Evolutionary conservation across 2,797 vertebrate species (phyloP).

Genomic region (Phoebastria nigripes): DNA sequence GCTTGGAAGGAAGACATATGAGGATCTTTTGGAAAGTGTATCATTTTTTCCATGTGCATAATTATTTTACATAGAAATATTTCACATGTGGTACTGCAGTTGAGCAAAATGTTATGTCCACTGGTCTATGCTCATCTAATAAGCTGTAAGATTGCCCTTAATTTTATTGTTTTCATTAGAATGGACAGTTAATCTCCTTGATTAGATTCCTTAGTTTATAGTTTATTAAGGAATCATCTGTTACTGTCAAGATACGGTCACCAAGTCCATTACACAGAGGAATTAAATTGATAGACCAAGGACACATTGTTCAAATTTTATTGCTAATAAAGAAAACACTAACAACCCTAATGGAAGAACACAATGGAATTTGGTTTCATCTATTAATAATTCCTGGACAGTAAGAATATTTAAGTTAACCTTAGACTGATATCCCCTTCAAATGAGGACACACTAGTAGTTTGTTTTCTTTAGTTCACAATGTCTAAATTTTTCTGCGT

Average conservation of each 20-base stretch:
- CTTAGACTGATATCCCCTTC: neutral
- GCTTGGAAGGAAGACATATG: neutral
- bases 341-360: neutral
- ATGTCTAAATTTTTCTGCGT: neutral
- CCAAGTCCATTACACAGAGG: neutral
- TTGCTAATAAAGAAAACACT: neutral
- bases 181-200: neutral
- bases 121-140: neutral
- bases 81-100: neutral
- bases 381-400: neutral
- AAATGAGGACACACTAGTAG: neutral
- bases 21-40: rapidly evolving
- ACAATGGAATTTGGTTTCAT: neutral
- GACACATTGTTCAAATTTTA: neutral
- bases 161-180: neutral
- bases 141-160: neutral
- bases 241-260: neutral
- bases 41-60: neutral
- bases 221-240: neutral
- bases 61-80: neutral
- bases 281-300: neutral
- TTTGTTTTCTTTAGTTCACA: neutral
- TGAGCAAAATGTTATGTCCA: neutral
- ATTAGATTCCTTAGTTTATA: neutral
- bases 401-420: neutral